These are phyloP conservation scores for Triplophysa siluroides DNA, from an alignment of 2,113 vertebrate species.

Conservation along the genomic window DNA sequence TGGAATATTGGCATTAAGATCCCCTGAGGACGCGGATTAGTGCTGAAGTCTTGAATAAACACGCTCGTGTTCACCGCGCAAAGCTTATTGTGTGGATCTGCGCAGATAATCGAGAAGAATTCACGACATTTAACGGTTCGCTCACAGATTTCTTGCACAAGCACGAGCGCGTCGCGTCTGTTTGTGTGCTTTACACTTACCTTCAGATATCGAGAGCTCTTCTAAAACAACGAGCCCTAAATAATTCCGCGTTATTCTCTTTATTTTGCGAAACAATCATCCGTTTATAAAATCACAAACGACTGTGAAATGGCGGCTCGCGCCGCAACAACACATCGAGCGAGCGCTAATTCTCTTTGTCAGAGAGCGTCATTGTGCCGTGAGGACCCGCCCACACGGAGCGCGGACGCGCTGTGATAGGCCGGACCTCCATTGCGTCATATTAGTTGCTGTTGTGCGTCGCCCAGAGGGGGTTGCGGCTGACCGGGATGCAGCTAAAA, in stretches of 20 bases:
- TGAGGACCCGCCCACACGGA: not conserved
- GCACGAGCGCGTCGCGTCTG: not conserved
- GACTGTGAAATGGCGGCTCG: constrained; percentile 70
- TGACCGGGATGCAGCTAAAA: too few species aligned
- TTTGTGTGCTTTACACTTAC: not conserved
- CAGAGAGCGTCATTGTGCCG: not conserved
- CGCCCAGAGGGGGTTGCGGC: not conserved
- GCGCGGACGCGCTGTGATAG: not conserved
- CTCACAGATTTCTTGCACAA: not conserved
- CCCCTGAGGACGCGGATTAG: not conserved
- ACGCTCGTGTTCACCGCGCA: not conserved
- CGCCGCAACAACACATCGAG: constrained; percentile 42
- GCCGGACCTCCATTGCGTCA: not conserved
- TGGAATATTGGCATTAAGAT: not conserved
- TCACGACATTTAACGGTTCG: not conserved
- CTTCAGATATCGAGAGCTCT: not conserved
- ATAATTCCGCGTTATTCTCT: not conserved
- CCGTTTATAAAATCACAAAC: not conserved
- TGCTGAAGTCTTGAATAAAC: not conserved
- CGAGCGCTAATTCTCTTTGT: constrained; percentile 58
- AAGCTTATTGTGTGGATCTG: not conserved
- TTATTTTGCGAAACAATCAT: not conserved
- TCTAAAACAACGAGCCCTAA: not conserved
- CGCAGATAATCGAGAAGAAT: not conserved
- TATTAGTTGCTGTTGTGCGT: not conserved